Base-by-base conservation (phyloP, 2,888 invertebrate species). In the Melikaiella ostensackeni region DNA sequence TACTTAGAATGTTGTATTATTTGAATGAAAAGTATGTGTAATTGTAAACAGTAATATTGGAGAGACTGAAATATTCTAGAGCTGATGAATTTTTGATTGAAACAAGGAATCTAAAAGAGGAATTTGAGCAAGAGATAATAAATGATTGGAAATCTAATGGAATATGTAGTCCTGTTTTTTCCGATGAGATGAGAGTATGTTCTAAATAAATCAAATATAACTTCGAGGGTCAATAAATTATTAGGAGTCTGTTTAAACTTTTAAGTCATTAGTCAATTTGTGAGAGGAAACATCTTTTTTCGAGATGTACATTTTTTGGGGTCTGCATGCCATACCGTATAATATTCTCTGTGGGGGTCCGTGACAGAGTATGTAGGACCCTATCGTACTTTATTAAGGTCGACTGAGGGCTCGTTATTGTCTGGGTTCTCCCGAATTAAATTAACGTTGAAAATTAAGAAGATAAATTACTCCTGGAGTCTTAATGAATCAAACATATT, bases 341-440 rank as follows among this genome's bases (percentile, higher is more conserved):
- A 50, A 70, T 50, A 70, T 70, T 70, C 50, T 50, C 70, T 16
- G 27, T 50, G 50, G 70, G 50, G 70, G 46, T n/a, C 70, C 70
- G 46, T 70, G 70, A 70, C 33, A 30, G 70, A 50, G 70, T 70
- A 70, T 70, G 70, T 70, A 50, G 70, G 27, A 30, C 46, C 50
- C 46, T 70, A 50, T 30, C 70, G 46, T 50, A 30, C 27, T 46
- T 30, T 70, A 70, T 70, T 70, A 70, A 70, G 70, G 27, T 5
- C 70, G 46, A 16, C 50, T 70, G 46, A 70, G 30, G 30, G n/a
- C 66, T 46, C 19, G 19, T 66, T 66, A 66, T 50, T 66, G 30
- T 30, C n/a, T 46, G n/a, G 4, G 24, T 8, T 70, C 42, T 24
- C 19, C 9, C 16, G 30, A 70, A 70, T 50, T 70, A 30, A 70